Percentiles rank a stretch among this genome's conserved stretches.
These are phyloP conservation scores for Mycetomoellerius zeteki DNA, from an alignment of 1,140 invertebrate genomes.

Conservation along the genomic window DNA sequence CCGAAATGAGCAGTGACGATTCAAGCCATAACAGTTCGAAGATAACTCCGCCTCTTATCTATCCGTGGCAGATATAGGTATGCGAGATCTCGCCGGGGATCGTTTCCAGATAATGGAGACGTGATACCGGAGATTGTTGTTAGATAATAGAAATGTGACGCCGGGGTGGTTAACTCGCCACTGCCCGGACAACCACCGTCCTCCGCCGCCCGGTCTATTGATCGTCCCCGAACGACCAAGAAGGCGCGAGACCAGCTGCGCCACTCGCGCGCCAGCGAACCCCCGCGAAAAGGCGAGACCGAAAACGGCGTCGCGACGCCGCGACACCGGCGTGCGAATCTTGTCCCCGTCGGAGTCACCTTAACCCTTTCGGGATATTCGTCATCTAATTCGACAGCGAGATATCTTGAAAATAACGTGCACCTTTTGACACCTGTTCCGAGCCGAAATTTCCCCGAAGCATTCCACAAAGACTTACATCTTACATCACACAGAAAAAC, in stretches of 20 bases:
- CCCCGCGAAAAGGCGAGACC: slow-evolving; percentile 54
- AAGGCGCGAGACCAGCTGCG: slow-evolving; percentile 73
- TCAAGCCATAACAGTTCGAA: neutral
- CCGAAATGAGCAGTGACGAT: neutral
- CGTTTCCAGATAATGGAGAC: slow-evolving; percentile 48
- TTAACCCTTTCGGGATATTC: slow-evolving; percentile 1
- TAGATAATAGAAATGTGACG: slow-evolving; percentile 66
- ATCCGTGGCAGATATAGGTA: neutral
- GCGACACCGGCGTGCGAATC: slow-evolving; percentile 25
- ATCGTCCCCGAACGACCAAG: slow-evolving; percentile 71
- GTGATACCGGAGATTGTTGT: slow-evolving; percentile 56
- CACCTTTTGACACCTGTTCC: neutral
- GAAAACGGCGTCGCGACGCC: slow-evolving; percentile 29
- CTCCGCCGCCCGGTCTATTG: slow-evolving; percentile 75
- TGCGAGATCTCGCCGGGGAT: slow-evolving; percentile 2
- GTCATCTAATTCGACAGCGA: neutral
- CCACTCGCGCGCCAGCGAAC: slow-evolving; percentile 53
- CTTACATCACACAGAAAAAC: too few species aligned
- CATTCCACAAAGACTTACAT: too few species aligned
- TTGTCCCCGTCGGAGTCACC: neutral
- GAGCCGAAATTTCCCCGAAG: neutral
- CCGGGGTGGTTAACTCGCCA: slow-evolving; percentile 64
- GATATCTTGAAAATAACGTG: neutral
- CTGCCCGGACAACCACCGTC: slow-evolving; percentile 65
- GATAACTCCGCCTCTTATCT: neutral